Conservation (phyloP, 2,113 vertebrate genomes). For the Morone chrysops region DNA sequence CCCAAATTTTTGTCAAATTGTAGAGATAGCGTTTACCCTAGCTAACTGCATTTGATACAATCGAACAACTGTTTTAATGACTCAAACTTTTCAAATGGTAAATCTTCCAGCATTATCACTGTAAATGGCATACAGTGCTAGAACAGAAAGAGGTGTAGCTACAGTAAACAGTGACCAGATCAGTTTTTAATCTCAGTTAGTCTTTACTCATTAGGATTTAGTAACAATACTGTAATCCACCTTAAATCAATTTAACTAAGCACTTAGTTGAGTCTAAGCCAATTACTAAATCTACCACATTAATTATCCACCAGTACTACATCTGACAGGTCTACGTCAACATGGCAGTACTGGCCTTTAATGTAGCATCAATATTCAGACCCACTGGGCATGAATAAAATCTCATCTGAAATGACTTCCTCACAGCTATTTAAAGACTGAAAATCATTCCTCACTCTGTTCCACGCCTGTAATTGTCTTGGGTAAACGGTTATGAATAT, state of each 20-base stretch:
- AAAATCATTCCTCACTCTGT: conserved; percentile 42
- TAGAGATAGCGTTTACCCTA: too few relatives aligned
- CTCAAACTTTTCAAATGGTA: background rate
- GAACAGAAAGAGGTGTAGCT: background rate
- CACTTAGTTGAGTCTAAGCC: conserved; percentile 31
- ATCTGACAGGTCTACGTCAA: conserved; percentile 46
- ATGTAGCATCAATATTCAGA: conserved; percentile 64
- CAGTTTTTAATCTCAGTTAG: conserved; percentile 28
- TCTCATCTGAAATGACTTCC: conserved; percentile 49
- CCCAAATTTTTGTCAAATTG: too few relatives aligned
- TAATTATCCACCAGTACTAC: conserved; percentile 37
- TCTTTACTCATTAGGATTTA: conserved; percentile 33
- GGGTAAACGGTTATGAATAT: conserved; percentile 70
- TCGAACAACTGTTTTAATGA: too few relatives aligned
- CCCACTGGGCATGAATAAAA: conserved; percentile 29
- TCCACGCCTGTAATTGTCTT: conserved; percentile 38
- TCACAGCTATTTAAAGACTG: conserved; percentile 29
- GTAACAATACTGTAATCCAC: conserved; percentile 42
- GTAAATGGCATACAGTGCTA: background rate
- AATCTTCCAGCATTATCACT: background rate
- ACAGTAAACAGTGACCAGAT: background rate
- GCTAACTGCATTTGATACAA: too few relatives aligned
- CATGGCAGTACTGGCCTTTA: conserved; percentile 44
- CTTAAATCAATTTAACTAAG: conserved; percentile 39
- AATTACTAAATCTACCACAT: conserved; percentile 50